phyloP scores from a whole-genome alignment of 2,113 vertebrate genomes.

The Anoplopoma fimbria region DNA sequence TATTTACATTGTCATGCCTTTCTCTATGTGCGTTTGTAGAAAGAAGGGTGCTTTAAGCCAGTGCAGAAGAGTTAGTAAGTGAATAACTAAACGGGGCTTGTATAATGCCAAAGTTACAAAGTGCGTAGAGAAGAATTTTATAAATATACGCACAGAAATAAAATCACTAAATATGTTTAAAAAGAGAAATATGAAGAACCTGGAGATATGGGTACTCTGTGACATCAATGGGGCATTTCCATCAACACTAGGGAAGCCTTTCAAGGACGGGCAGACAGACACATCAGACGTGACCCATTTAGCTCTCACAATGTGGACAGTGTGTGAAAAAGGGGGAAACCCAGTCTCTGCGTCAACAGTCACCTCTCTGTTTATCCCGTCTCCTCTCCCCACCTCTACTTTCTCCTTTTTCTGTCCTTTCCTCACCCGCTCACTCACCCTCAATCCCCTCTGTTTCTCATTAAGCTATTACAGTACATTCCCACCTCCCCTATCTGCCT shows the following conservation, averaged over 20 bases:
- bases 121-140: not conserved
- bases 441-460: conserved; percentile 28
- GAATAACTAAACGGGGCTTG: not conserved
- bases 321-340: conserved; percentile 31
- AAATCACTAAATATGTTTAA: not conserved
- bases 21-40: not conserved
- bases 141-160: not conserved
- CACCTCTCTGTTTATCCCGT: not conserved
- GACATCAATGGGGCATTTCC: conserved; percentile 25
- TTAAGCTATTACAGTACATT: conserved; percentile 27
- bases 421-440: not conserved
- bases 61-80: not conserved
- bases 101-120: not conserved
- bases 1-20: conserved; percentile 6
- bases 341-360: conserved; percentile 16
- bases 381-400: not conserved
- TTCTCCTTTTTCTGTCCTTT: conserved; percentile 1
- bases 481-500: conserved; percentile 19
- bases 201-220: not conserved
- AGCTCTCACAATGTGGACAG: conserved; percentile 1
- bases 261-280: conserved; percentile 12
- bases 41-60: not conserved
- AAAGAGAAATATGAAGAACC: not conserved
- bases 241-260: conserved; percentile 5
- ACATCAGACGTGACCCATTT: conserved; percentile 25